These are phyloP conservation scores for Muscicapa comitata DNA, from an alignment of 2,797 vertebrate species.

Conservation along the genomic window DNA sequence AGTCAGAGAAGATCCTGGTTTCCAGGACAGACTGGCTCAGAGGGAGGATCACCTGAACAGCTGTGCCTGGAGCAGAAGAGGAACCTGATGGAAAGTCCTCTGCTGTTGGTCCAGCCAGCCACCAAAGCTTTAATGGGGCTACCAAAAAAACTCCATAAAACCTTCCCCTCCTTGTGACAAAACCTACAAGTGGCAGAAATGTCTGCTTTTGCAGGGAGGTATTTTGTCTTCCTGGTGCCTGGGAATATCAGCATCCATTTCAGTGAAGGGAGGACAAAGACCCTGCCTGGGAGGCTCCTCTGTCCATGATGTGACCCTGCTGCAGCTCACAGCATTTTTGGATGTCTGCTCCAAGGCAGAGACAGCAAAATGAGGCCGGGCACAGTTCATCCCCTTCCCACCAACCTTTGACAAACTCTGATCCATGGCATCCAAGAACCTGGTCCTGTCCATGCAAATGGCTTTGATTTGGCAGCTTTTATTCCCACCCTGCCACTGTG, in stretches of 20 bases:
- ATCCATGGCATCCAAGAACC: background rate
- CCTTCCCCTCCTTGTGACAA: background rate
- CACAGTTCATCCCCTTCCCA: background rate
- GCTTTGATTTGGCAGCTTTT: background rate
- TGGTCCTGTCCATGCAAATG: background rate
- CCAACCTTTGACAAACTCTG: background rate
- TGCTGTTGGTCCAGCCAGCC: background rate
- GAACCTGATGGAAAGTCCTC: background rate
- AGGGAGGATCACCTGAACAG: background rate
- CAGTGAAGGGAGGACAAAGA: background rate
- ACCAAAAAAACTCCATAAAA: background rate
- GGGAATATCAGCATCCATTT: background rate
- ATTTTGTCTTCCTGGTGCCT: background rate
- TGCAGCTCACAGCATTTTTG: background rate
- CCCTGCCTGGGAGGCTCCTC: background rate
- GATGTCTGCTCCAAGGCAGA: background rate
- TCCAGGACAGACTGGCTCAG: background rate
- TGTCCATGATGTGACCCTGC: fast-evolving
- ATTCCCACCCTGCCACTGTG: background rate
- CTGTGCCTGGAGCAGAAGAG: background rate
- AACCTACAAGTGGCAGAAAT: background rate
- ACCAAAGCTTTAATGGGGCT: background rate
- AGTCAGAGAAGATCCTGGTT: background rate
- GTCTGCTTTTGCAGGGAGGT: background rate
- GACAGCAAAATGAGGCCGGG: background rate